Evolutionary conservation across 2,113 vertebrate species (phyloP).

Genomic region (Mormyrus iriodes): DNA sequence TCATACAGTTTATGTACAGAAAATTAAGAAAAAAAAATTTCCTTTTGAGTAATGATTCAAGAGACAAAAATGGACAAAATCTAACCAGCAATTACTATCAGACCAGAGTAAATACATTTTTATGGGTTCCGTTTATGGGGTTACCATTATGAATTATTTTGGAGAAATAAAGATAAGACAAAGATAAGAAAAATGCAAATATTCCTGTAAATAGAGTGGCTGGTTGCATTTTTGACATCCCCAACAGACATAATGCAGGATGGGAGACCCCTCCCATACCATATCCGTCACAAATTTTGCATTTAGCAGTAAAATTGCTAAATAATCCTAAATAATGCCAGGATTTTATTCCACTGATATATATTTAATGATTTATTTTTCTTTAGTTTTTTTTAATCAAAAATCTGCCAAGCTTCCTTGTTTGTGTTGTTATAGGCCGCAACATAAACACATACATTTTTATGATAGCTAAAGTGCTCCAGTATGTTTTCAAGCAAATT

Average conservation of each 20-base stretch:
- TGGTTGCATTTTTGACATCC: background rate
- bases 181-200: background rate
- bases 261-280: background rate
- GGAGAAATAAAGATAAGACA: background rate
- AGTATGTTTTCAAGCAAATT: background rate
- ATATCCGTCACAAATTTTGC: background rate
- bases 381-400: background rate
- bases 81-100: background rate
- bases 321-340: too few relatives aligned
- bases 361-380: background rate
- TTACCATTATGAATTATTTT: background rate
- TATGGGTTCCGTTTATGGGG: background rate
- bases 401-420: background rate
- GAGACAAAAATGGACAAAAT: background rate
- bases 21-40: background rate
- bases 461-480: background rate
- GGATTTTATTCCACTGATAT: background rate
- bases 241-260: background rate
- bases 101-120: background rate
- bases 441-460: background rate
- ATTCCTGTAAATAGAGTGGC: background rate
- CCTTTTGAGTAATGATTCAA: background rate
- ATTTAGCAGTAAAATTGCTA: background rate
- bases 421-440: background rate
- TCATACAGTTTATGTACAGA: background rate